A percentile compares a stretch with the other conserved stretches of the same genome.
phyloP scores from a whole-genome alignment of 1,140 invertebrate genomes.

The Lucilia sericata region DNA sequence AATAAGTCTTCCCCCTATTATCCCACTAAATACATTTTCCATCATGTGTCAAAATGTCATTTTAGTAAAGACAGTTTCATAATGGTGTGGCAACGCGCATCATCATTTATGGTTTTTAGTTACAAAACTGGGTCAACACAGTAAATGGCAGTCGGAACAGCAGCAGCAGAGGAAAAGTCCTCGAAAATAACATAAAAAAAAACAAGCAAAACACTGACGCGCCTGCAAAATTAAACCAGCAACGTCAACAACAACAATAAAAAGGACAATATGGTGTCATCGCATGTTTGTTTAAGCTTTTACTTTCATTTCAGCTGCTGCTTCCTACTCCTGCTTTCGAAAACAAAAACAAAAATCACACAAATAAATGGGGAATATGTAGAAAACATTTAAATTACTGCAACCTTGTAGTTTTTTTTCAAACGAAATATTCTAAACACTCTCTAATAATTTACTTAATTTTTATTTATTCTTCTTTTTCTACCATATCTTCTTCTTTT shows the following conservation, averaged over 20 bases:
- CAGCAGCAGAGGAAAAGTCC: background rate
- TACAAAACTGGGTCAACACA: conserved; percentile 6
- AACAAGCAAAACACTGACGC: background rate
- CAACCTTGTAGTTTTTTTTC: conserved; percentile 23
- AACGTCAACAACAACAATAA: background rate
- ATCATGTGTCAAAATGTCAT: conserved; percentile 20
- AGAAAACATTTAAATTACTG: background rate
- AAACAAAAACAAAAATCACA: background rate
- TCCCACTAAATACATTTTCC: background rate
- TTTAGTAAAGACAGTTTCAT: background rate
- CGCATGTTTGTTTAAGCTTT: background rate
- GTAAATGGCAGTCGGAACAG: background rate
- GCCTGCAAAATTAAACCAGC: background rate
- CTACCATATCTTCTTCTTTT: background rate
- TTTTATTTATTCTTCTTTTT: background rate
- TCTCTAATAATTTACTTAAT: background rate
- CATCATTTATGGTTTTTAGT: background rate
- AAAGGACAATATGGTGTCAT: conserved; percentile 2
- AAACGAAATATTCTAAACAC: background rate
- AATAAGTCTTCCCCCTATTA: background rate
- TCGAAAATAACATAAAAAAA: conserved; percentile 1
- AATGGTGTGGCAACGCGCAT: background rate
- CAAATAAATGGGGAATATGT: background rate
- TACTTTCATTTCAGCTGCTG: background rate
- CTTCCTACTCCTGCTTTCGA: background rate